These are phyloP conservation scores for Chaenodraco wilsoni DNA, from an alignment of 2,797 vertebrate species.

Conservation along the genomic window DNA sequence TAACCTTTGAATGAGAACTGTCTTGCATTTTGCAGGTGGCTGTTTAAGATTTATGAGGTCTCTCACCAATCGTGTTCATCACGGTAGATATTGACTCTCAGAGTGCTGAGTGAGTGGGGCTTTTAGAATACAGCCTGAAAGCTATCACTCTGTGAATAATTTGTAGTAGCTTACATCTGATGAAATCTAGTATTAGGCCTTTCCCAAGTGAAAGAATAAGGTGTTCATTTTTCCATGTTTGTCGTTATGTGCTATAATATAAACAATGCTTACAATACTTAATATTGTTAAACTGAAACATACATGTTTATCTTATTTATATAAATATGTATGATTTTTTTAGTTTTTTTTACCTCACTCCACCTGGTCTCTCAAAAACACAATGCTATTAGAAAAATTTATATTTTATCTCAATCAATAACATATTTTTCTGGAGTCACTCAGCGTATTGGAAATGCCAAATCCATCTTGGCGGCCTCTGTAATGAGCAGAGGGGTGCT, in stretches of 20 bases:
- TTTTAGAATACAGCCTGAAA: constrained; percentile 39
- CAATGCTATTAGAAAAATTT: constrained; percentile 69
- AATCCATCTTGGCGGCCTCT: constrained; percentile 79
- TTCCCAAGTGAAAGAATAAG: constrained; percentile 16
- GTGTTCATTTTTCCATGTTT: constrained; percentile 20
- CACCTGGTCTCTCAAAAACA: constrained; percentile 45
- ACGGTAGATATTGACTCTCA: constrained; percentile 53
- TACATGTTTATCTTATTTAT: neutral
- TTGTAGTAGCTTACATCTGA: constrained; percentile 38
- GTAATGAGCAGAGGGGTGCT: constrained; percentile 71
- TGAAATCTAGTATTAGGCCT: constrained; percentile 41
- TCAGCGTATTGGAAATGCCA: constrained; percentile 84
- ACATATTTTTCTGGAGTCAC: constrained; percentile 75
- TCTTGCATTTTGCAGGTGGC: constrained; percentile 32
- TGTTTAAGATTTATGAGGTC: constrained; percentile 61
- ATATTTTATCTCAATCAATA: constrained; percentile 78
- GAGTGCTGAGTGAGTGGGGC: constrained; percentile 28
- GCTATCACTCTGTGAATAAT: constrained; percentile 51
- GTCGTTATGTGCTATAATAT: neutral
- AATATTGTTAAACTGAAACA: neutral
- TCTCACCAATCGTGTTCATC: constrained; percentile 51
- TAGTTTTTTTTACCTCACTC: constrained; percentile 9
- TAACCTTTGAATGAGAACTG: constrained; percentile 42
- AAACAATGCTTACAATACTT: neutral
- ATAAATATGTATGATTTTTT: neutral